Base-by-base conservation (phyloP, 2,888 invertebrate species). In the Drosophila paucipuncta region DNA sequence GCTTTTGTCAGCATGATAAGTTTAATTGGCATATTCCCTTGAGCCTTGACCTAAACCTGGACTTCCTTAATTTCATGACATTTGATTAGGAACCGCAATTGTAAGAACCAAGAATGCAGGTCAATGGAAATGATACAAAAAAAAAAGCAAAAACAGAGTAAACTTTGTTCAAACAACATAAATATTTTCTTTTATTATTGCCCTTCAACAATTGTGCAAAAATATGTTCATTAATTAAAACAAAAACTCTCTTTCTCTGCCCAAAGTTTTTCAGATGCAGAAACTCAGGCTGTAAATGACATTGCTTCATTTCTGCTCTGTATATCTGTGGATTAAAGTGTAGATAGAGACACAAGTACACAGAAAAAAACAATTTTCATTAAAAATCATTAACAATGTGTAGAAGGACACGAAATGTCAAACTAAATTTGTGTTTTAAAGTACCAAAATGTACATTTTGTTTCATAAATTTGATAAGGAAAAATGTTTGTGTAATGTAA, bases 111-210 rank as follows among this genome's bases (percentile, higher is more conserved):
- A 35, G 31, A 63, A 63, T 67, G 55, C 28, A 47, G 31, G 31
- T 53, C 13, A 37, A 41, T 41, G n/a, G 18, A 31, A 52, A 37
- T n/a, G 41, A 33, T 47, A 50, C 41, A 28, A 25, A 47, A 52
- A 54, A 49, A 52, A 13, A 52, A 43, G 18, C 49, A 30, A n/a
- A 39, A 18, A 39, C 35, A 25, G 10, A 22, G 47, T 63, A 30
- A 55, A 53, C 49, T 54, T 60, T 55, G 16, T 53, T 59, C 53
- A 54, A 57, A 22, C 54, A 68, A 16, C 50, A 55, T 58, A 62
- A 73, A 78, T 89, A 69, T 84, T 86, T 84, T 67, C 72, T 66
- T 89, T 76, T 84, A 86, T 84, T 89, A 84, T 82, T 76, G 68
- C 41, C 50, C 68, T 60, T 67, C 54, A 47, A 49, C 35, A 70